A percentile compares a stretch with the other conserved stretches of the same genome.
Conservation (phyloP, 2,113 vertebrate species). For the Phaethornis superciliosus region DNA sequence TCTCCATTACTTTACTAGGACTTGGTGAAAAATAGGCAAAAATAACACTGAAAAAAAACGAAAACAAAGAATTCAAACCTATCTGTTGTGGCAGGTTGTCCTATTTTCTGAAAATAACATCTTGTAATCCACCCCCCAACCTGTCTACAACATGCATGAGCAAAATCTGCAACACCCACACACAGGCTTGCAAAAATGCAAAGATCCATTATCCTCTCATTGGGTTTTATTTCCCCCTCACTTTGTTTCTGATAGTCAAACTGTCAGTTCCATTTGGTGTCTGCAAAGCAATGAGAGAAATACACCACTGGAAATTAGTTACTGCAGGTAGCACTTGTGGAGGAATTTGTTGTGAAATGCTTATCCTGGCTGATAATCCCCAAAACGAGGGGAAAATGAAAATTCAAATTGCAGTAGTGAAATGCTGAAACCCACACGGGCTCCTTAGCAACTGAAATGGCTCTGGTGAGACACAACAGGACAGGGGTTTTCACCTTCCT, state of each 20-base stretch:
- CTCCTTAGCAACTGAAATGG: background rate
- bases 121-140: conserved; percentile 37
- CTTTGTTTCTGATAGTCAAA: background rate
- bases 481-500: background rate
- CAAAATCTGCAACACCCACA: conserved; percentile 48
- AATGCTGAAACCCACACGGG: background rate
- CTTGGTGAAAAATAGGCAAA: background rate
- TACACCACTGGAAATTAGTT: background rate
- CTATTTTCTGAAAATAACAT: conserved; percentile 63
- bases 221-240: background rate
- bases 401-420: conserved; percentile 22
- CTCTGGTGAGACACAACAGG: background rate
- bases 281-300: conserved; percentile 29
- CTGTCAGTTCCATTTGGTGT: background rate
- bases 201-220: conserved; percentile 29
- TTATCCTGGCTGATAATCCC: conserved; percentile 11
- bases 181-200: background rate
- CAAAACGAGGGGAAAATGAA: background rate
- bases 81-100: conserved; percentile 33
- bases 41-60: background rate
- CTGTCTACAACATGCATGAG: background rate
- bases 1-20: conserved; percentile 17
- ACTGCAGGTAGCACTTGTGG: background rate
- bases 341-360: background rate
- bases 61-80: too few species aligned